Conservation (phyloP, 2,888 invertebrate genomes). For the Frankliniella fusca region DNA sequence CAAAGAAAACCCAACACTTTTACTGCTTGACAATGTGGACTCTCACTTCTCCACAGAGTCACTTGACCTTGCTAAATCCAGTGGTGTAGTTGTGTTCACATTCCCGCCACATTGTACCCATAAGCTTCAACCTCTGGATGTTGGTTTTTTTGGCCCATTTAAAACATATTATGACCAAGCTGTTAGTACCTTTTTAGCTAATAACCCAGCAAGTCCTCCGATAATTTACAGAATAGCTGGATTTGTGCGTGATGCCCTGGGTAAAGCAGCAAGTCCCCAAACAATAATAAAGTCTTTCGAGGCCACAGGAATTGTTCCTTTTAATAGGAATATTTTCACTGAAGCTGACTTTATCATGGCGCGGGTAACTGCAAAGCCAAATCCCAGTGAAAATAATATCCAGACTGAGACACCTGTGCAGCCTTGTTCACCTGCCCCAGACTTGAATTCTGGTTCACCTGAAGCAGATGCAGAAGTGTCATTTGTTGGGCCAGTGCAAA, state of each 20-base stretch:
- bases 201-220: slow-evolving; percentile 42
- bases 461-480: no score
- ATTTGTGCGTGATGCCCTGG: slow-evolving; percentile 39
- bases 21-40: slow-evolving; percentile 37
- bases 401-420: no score
- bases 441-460: no score
- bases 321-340: slow-evolving; percentile 34
- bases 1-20: slow-evolving; percentile 34
- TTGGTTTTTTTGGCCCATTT: slow-evolving; percentile 42
- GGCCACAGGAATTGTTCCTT: slow-evolving; percentile 39
- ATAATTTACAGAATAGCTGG: slow-evolving; percentile 44
- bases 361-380: not conserved
- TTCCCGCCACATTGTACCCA: slow-evolving; percentile 45
- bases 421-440: no score
- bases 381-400: no score
- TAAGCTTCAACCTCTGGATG: slow-evolving; percentile 44
- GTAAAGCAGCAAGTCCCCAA: slow-evolving; percentile 39
- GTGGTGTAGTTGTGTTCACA: slow-evolving; percentile 44
- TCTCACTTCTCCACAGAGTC: slow-evolving; percentile 37
- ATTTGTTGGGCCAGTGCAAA: no score
- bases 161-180: slow-evolving; percentile 42
- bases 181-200: slow-evolving; percentile 40
- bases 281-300: slow-evolving; percentile 41
- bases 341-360: not conserved
- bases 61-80: slow-evolving; percentile 42